phyloP scores from a whole-genome alignment of 2,888 invertebrate genomes.

The Ochropleura plecta region DNA sequence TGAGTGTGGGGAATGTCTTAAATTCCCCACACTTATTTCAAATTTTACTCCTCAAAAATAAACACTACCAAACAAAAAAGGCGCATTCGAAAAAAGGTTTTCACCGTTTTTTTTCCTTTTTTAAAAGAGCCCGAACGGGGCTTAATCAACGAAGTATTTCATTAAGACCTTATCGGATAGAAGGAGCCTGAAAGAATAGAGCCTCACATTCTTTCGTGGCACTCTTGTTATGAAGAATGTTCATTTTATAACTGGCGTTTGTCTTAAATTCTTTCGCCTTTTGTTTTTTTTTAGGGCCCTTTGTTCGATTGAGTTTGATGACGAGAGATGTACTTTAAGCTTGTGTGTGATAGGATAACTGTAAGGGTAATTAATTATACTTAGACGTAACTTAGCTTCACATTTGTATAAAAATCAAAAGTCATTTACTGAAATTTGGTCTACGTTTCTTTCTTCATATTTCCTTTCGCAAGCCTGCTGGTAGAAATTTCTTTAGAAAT shows the following conservation, averaged over 20 bases:
- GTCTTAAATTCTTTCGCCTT: slow-evolving; percentile 76
- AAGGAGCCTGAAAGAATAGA: slow-evolving; percentile 84
- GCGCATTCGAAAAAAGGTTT: slow-evolving; percentile 44
- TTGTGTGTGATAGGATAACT: slow-evolving; percentile 1
- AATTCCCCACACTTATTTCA: background rate
- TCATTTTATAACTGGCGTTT: slow-evolving; percentile 84
- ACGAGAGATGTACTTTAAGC: background rate
- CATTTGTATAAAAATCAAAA: background rate
- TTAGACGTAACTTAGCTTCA: background rate
- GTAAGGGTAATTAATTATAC: background rate
- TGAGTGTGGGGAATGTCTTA: no score
- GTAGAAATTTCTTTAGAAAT: no score
- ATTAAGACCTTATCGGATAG: slow-evolving; percentile 84
- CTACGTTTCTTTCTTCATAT: no score
- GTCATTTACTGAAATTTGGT: no score
- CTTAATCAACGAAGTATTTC: slow-evolving; percentile 90
- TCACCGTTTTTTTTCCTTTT: slow-evolving; percentile 69
- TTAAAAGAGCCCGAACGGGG: slow-evolving; percentile 70
- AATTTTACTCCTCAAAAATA: slow-evolving; percentile 47
- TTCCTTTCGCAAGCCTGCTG: no score
- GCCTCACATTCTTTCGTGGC: slow-evolving; percentile 83
- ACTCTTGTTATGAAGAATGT: slow-evolving; percentile 88
- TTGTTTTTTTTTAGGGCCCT: slow-evolving; percentile 65
- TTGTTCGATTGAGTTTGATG: slow-evolving; percentile 18
- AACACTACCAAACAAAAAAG: slow-evolving; percentile 38